Conservation (phyloP, 1,140 invertebrate species). For the Bombus sibiricus region DNA sequence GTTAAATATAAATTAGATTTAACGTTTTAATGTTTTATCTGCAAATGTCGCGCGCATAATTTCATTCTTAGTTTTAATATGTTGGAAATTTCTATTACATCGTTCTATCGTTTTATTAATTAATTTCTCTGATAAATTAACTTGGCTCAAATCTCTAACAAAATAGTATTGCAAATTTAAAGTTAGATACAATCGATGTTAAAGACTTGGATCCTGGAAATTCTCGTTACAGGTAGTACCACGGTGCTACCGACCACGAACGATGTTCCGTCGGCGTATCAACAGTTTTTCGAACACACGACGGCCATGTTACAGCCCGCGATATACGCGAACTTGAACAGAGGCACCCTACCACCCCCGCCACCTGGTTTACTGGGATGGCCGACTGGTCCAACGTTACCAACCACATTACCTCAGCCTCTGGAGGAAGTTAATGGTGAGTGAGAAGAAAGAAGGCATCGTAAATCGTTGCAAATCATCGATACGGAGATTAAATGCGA, state of each 20-base stretch:
- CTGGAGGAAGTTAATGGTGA: slow-evolving; percentile 81
- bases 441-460: background rate
- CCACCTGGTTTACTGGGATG: slow-evolving; percentile 75
- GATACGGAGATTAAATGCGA: no score
- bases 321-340: slow-evolving; percentile 75
- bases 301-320: slow-evolving; percentile 78
- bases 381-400: slow-evolving; percentile 72
- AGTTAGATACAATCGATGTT: background rate
- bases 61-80: no score
- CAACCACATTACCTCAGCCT: slow-evolving; percentile 70
- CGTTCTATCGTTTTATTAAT: no score
- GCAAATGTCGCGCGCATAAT: no score
- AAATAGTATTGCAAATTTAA: no score
- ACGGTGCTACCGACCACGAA: slow-evolving; percentile 72
- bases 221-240: slow-evolving; percentile 70
- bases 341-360: slow-evolving; percentile 72
- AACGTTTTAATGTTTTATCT: no score
- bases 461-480: no score
- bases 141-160: no score
- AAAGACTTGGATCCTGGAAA: slow-evolving; percentile 5
- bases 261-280: slow-evolving; percentile 77
- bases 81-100: no score
- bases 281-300: slow-evolving; percentile 80
- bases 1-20: no score
- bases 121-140: no score